Evolutionary conservation across 35 echinoderm and acorn worm genomes (phyloP).

Genomic region (Heliocidaris erythrogramma): DNA sequence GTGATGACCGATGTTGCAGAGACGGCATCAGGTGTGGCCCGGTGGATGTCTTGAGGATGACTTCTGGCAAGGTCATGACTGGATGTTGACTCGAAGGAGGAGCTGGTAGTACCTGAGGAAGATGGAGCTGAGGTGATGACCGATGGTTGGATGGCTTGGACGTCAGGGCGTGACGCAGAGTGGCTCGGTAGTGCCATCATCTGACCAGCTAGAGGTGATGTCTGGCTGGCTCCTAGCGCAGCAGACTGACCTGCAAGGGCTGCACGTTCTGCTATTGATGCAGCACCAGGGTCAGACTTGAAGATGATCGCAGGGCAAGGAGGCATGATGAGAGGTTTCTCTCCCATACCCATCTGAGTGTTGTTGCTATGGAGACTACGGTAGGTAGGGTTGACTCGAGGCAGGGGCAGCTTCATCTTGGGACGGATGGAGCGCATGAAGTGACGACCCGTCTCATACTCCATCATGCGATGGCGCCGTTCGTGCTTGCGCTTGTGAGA

Average conservation of each 20-base stretch:
- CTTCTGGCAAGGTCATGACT: not conserved
- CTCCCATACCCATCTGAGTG: not conserved
- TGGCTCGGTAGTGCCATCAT: conserved; percentile 2
- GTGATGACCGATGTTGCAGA: conserved; percentile 27
- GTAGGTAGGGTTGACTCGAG: conserved; percentile 35
- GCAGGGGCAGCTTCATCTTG: conserved; percentile 41
- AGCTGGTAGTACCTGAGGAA: not conserved
- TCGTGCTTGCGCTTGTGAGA: conserved; percentile 99
- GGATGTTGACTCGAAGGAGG: not conserved
- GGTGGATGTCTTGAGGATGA: not conserved
- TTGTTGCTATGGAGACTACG: conserved; percentile 15
- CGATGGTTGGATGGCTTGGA: conserved; percentile 31
- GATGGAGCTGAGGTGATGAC: conserved; percentile 46
- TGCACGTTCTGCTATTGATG: conserved; percentile 22
- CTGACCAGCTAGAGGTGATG: conserved; percentile 22
- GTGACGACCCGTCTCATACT: conserved; percentile 78
- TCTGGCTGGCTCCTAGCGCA: conserved; percentile 25
- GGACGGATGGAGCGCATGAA: conserved; percentile 61
- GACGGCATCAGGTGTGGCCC: not conserved
- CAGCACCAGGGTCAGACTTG: conserved; percentile 42
- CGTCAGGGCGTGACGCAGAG: conserved; percentile 1
- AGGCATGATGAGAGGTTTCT: conserved; percentile 15
- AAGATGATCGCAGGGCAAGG: conserved; percentile 42
- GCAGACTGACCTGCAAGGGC: conserved; percentile 21
- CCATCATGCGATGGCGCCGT: conserved; percentile 87